These are phyloP conservation scores for Plectropomus leopardus DNA, from an alignment of 2,113 vertebrate species.

Conservation along the genomic window DNA sequence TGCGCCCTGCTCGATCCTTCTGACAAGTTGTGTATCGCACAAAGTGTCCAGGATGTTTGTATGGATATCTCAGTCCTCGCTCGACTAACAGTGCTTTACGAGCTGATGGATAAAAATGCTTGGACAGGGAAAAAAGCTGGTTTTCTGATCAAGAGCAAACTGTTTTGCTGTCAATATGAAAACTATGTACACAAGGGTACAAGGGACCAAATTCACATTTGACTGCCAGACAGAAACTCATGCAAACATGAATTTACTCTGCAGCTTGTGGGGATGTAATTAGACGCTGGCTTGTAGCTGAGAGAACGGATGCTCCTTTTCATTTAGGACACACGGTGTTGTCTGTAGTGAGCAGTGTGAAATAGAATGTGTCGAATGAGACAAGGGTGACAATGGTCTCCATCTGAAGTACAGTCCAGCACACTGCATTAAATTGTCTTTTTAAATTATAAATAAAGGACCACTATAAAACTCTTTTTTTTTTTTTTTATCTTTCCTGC, in stretches of 20 bases:
- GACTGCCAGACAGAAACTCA: slow-evolving; percentile 17
- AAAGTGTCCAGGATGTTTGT: slow-evolving; percentile 20
- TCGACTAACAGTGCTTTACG: not conserved
- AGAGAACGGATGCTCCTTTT: not conserved
- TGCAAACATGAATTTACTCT: slow-evolving; percentile 24
- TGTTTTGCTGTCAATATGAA: not conserved
- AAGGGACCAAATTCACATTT: slow-evolving; percentile 14
- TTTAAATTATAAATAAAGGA: not conserved
- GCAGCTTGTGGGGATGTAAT: slow-evolving; percentile 18
- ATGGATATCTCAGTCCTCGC: slow-evolving; percentile 16
- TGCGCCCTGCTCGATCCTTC: slow-evolving; percentile 1
- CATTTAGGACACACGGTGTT: not conserved
- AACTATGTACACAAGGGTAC: slow-evolving; percentile 13
- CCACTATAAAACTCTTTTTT: not conserved
- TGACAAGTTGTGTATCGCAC: slow-evolving; percentile 37
- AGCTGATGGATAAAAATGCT: slow-evolving; percentile 33
- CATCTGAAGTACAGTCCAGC: not conserved
- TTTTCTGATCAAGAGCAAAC: slow-evolving; percentile 44
- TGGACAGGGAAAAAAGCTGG: slow-evolving; percentile 31
- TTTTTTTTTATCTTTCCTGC: not conserved
- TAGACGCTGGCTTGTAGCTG: not conserved
- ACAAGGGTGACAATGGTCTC: not conserved
- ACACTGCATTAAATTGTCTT: not conserved
- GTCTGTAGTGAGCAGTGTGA: not conserved
- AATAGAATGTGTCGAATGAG: not conserved